Conservation (phyloP, 2,113 vertebrate genomes). For the Ptilorrhoa leucosticta region DNA sequence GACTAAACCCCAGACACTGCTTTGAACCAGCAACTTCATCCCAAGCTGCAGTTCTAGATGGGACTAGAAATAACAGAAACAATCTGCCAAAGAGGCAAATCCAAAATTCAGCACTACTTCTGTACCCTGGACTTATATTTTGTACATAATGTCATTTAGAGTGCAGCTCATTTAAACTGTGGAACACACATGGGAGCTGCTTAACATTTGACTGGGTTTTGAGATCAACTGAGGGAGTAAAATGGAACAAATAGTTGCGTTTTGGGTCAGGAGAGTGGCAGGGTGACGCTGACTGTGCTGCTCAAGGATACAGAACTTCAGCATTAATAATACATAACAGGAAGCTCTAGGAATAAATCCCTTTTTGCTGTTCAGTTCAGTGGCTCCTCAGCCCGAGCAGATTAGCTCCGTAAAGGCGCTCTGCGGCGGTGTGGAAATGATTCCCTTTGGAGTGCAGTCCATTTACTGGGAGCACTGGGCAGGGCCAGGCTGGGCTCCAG, state of each 20-base stretch:
- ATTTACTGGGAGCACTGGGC: not conserved
- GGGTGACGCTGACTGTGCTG: not conserved
- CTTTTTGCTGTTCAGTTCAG: not conserved
- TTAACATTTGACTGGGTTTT: not conserved
- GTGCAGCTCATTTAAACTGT: not conserved
- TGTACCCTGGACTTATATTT: not conserved
- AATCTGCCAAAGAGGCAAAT: not conserved
- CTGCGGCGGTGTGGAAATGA: conserved; percentile 7
- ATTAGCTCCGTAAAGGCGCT: not conserved
- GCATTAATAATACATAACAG: not conserved
- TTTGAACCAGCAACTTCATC: not conserved
- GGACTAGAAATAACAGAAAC: not conserved
- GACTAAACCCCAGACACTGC: not conserved
- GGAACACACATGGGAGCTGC: not conserved
- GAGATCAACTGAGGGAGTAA: not conserved
- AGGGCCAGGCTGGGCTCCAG: not conserved
- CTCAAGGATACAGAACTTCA: not conserved
- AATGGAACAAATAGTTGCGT: not conserved
- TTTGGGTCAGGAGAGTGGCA: not conserved
- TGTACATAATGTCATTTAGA: not conserved
- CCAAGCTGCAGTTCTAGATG: not conserved
- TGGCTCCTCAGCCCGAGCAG: conserved; percentile 3
- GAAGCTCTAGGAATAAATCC: not conserved
- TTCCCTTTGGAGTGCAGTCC: not conserved
- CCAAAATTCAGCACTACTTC: not conserved